Evolutionary conservation across 2,888 invertebrate species (phyloP).

Genomic region (Eupithecia subumbrata): DNA sequence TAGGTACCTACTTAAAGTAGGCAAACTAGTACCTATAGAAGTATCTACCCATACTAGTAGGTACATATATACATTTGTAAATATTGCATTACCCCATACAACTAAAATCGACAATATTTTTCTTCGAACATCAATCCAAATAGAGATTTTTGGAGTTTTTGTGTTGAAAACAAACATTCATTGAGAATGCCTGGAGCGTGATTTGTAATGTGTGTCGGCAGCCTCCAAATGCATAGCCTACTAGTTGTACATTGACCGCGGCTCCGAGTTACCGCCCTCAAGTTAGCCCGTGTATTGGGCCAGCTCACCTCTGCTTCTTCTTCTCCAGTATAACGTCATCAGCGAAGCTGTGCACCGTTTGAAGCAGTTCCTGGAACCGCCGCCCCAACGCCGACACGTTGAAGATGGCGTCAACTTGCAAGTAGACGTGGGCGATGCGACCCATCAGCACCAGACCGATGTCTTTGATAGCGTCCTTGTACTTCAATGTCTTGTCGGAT

Average conservation of each 20-base stretch:
- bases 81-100: too few species aligned
- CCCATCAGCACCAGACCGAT: conserved; percentile 60
- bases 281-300: background rate
- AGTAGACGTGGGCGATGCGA: conserved; percentile 80
- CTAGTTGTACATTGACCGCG: background rate
- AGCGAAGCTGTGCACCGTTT: conserved; percentile 80
- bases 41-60: too few species aligned
- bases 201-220: too few species aligned
- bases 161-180: too few species aligned
- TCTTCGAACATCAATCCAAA: too few species aligned
- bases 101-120: too few species aligned
- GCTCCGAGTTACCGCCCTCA: background rate
- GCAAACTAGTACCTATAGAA: too few species aligned
- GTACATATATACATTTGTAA: too few species aligned
- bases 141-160: too few species aligned
- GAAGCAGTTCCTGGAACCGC: conserved; percentile 72
- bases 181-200: too few species aligned
- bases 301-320: conserved; percentile 50
- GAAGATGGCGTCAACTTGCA: conserved; percentile 81
- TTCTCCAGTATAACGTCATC: conserved; percentile 82
- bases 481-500: conserved; percentile 67
- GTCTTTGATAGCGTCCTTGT: conserved; percentile 78
- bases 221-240: too few species aligned
- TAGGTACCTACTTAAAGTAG: too few species aligned
- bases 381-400: conserved; percentile 70